Percentiles rank a stretch among this genome's conserved stretches.
These are phyloP conservation scores for Pentalonia nigronervosa DNA, from an alignment of 1,140 invertebrate species.

Conservation along the genomic window DNA sequence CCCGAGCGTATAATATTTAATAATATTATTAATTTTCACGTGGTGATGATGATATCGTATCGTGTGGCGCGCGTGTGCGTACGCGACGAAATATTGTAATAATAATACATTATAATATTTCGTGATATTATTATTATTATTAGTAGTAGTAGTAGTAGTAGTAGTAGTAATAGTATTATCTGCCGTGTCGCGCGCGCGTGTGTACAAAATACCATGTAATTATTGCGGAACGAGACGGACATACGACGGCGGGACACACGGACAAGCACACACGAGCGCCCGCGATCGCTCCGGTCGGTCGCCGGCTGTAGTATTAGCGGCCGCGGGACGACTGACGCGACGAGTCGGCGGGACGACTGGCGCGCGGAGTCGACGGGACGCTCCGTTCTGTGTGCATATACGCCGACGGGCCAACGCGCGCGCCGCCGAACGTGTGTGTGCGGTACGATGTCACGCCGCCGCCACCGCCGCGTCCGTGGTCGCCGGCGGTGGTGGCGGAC, in stretches of 20 bases:
- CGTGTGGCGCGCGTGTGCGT: not conserved
- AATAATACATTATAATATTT: not conserved
- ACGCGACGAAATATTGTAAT: not conserved
- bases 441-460: not conserved
- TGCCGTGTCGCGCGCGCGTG: no score
- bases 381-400: not conserved
- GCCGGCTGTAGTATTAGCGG: not conserved
- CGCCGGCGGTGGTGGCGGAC: not conserved
- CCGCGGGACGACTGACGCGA: not conserved
- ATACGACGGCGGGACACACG: not conserved
- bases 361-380: constrained; percentile 33
- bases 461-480: no score
- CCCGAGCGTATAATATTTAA: no score
- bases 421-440: constrained; percentile 29
- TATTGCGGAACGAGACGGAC: not conserved
- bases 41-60: not conserved
- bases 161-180: no score
- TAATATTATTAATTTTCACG: not conserved
- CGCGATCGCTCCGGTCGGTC: not conserved
- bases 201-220: not conserved
- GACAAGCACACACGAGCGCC: not conserved
- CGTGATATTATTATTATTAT: not conserved
- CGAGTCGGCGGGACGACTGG: constrained; percentile 33
- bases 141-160: no score
- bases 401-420: not conserved